phyloP scores from a whole-genome alignment of 2,888 invertebrate genomes.

The Cephonodes hylas region DNA sequence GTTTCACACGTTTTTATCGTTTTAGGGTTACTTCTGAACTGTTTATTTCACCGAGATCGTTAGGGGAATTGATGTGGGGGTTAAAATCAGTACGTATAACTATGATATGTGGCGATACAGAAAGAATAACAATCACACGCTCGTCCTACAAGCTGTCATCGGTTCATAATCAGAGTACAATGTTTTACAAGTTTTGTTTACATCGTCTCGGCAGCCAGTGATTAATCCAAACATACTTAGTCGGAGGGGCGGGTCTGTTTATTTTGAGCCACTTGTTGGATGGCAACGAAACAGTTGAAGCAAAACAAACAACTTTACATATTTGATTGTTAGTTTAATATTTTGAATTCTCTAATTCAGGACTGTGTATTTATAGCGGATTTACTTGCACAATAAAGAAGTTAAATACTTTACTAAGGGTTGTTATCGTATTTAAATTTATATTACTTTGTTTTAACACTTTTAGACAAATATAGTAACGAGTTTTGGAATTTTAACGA shows the following conservation, averaged over 20 bases:
- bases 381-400: background rate
- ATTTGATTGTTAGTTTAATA: conserved; percentile 47
- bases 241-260: conserved; percentile 49
- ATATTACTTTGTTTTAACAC: too few species aligned
- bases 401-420: background rate
- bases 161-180: conserved; percentile 47
- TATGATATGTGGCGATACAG: background rate
- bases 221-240: conserved; percentile 54
- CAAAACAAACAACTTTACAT: conserved; percentile 51
- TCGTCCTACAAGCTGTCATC: conserved; percentile 43
- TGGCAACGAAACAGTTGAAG: conserved; percentile 42
- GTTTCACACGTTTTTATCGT: background rate
- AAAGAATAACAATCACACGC: conserved; percentile 23
- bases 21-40: background rate
- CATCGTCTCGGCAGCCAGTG: conserved; percentile 41
- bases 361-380: background rate
- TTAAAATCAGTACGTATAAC: background rate
- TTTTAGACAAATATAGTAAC: too few species aligned
- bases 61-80: background rate
- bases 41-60: background rate
- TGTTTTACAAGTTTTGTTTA: conserved; percentile 55
- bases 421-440: background rate
- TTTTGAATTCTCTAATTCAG: conserved; percentile 22
- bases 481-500: too few species aligned
- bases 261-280: conserved; percentile 59